Base-by-base conservation (phyloP, 2,113 vertebrate species). In the Isichthys henryi region DNA sequence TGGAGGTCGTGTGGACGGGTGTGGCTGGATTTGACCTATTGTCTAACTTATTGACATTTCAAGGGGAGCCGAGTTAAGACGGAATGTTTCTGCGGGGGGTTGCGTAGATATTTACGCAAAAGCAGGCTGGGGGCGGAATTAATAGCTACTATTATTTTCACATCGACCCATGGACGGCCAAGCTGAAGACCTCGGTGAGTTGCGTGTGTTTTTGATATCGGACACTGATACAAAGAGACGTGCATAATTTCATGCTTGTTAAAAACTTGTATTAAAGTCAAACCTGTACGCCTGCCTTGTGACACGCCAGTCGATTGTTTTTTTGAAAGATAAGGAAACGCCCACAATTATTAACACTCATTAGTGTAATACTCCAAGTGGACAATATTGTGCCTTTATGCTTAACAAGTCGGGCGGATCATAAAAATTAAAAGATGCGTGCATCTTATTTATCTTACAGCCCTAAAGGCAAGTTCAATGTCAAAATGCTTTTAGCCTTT, bases 151-250 rank as follows among this genome's bases (percentile, higher is more conserved):
- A 45, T 45, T 88, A 62, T 62, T 62, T n/a, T 62, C 8, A n/a
- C 53, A 45, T 62, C 53, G 35, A 86, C 53, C 15, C 31, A 95
- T 94, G 93, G 92, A 93, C 21, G 91, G 90, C 0, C 92, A 87
- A 27, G 89, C 91, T 0, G 93, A 92, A 7, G 89, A 92, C 0
- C 50, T 90, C 0, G 94, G 94, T 95, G 89, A 93, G 94, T 90
- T 2, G 85, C 21, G 43, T 19, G 10, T 62, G 70, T 89, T 27
- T 1, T 17, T 58, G n/a, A 58, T 10, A 23, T 19, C 46, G 6
- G 23, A n/a, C 82, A 84, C 21, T 46, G 45, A 43, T 48, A 21
- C 23, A 84, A 84, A 46, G 21, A 19, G 43, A 46, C 35, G 15
- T 46, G 35, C 74, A 84, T 84, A 84, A 21, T 84, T n/a, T 11